A percentile compares a stretch with the other conserved stretches of the same genome.
These are phyloP conservation scores for Conus canariensis DNA, from an alignment of 2,888 invertebrate species.

Conservation along the genomic window DNA sequence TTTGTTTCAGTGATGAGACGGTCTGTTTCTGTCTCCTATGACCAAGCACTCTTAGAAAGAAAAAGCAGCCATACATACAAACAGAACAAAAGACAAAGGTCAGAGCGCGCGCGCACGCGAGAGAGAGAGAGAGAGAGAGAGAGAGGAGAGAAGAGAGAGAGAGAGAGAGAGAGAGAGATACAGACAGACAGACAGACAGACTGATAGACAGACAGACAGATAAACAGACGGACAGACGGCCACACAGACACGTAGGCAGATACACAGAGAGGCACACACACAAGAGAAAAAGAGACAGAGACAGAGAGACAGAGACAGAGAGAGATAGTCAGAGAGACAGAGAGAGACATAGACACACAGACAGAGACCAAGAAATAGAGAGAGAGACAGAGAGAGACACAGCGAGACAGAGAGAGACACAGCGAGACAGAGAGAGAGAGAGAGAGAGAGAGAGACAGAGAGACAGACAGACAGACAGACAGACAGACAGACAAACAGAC, in stretches of 20 bases:
- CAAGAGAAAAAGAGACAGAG: not conserved
- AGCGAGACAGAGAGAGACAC: too few relatives aligned
- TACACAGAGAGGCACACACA: not conserved
- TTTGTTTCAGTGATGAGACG: too few relatives aligned
- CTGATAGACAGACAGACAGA: not conserved
- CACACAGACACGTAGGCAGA: not conserved
- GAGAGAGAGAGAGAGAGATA: not conserved
- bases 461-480: not conserved
- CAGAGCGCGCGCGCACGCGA: not conserved
- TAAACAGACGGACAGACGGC: not conserved
- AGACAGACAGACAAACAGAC: not conserved
- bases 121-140: not conserved
- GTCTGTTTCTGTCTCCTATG: too few relatives aligned
- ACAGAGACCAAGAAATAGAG: too few relatives aligned
- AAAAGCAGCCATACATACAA: not conserved
- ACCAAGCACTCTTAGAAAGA: not conserved
- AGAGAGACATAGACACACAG: too few relatives aligned
- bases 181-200: not conserved
- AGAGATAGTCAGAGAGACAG: too few relatives aligned
- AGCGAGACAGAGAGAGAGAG: too few relatives aligned
- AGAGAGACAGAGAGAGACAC: not conserved
- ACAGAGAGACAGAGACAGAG: not conserved
- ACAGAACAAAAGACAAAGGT: not conserved
- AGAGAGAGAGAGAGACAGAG: not conserved
- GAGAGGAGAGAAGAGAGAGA: not conserved